Percentiles rank a stretch among this genome's conserved stretches.
Evolutionary conservation across 2,113 vertebrate species (phyloP).

Genomic region (Ellobius talpinus): DNA sequence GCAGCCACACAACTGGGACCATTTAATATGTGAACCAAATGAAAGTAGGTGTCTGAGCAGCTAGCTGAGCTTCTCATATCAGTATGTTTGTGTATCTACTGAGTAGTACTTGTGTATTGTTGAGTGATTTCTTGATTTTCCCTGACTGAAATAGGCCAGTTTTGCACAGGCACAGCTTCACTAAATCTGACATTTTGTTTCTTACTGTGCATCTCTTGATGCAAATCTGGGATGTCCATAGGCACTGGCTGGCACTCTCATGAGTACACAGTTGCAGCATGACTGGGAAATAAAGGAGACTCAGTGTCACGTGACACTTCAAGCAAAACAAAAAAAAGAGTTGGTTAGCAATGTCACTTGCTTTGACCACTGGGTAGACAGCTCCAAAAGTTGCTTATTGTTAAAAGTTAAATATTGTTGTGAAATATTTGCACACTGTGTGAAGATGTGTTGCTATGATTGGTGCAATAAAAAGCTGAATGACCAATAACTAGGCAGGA

Average conservation of each 20-base stretch:
- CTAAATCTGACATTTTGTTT: background rate
- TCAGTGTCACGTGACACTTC: background rate
- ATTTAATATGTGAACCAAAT: background rate
- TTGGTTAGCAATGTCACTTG: background rate
- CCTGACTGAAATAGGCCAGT: background rate
- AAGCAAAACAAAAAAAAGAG: background rate
- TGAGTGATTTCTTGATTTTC: background rate
- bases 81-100: background rate
- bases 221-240: no score
- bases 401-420: background rate
- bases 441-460: background rate
- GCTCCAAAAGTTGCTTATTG: background rate
- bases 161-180: background rate
- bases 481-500: background rate
- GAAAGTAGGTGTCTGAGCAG: background rate
- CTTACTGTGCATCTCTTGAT: background rate
- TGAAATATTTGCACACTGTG: background rate
- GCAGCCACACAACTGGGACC: background rate
- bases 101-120: background rate
- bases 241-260: background rate
- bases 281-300: background rate
- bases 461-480: background rate
- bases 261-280: background rate
- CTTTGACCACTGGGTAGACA: background rate
- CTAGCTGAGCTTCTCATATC: background rate